Base-by-base conservation (phyloP, 92 coral and sea anemone genomes). In the Palythoa grandis region DNA sequence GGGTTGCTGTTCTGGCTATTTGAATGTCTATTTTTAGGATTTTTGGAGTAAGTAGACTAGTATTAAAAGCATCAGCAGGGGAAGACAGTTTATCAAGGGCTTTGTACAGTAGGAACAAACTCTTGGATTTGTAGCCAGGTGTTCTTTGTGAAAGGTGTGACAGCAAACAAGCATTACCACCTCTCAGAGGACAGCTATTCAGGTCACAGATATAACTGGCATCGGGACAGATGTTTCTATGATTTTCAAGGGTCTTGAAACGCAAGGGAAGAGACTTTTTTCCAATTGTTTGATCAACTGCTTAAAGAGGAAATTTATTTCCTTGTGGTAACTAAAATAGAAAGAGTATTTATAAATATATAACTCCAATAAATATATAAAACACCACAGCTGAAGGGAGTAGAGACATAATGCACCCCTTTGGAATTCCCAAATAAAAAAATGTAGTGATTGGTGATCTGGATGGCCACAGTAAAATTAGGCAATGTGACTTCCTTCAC, bases 121-220 rank as follows among this genome's bases (percentile, higher is more conserved):
- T 19, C 35, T 29, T 19, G 70, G 29, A 65, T 22, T 22, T 65
- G 23, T 65, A 65, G 29, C 70, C n/a, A n/a, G n/a, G n/a, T n/a
- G n/a, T n/a, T n/a, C n/a, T n/a, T n/a, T 29, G 35, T 29, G 35
- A 29, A 29, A 29, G 35, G 35, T 29, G 35, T 29, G 35, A 29
- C 35, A 29, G 35, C 35, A 29, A 29, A 29, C 37, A 66, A 22
- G 71, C 71, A 66, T 66, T 66, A 11, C 71, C 35, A 66, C 71
- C 13, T 66, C 71, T 66, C 35, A 66, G 38, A 23, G 12, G 65
- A 58, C 65, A 58, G 11, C 3, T 66, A 66, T n/a, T 66, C 71
- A 66, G 29, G 71, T 66, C 71, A 66, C 71, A 66, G 71, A 66
- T 66, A 38, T 66, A 66, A 66, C 12, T 66, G 71, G 82, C 67